A percentile compares a stretch with the other conserved stretches of the same genome.
Evolutionary conservation across 2,888 invertebrate species (phyloP).

Genomic region (Amblyjoppa fuscipennis): DNA sequence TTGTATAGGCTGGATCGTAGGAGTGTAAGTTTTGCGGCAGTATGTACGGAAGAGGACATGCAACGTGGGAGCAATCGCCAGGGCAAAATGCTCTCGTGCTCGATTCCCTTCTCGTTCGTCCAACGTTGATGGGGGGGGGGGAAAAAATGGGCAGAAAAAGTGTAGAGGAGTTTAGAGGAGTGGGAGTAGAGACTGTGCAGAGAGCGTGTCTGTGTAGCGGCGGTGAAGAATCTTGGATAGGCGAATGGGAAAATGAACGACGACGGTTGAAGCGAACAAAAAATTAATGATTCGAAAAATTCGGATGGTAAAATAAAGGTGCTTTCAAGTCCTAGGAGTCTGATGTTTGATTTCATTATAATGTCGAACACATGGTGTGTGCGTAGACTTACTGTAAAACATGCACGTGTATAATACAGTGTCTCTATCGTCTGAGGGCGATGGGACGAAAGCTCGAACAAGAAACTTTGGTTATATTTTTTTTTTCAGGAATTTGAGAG

Average conservation of each 20-base stretch:
- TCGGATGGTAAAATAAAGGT: not conserved
- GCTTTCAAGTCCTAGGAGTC: constrained; percentile 2
- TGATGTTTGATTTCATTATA: constrained; percentile 19
- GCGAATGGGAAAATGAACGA: constrained; percentile 20
- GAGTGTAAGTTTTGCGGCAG: not conserved
- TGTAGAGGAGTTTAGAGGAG: not conserved
- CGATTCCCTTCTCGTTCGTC: constrained; percentile 17
- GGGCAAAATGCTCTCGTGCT: constrained; percentile 32
- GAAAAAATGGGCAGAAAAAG: constrained; percentile 16
- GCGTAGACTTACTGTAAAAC: constrained; percentile 13
- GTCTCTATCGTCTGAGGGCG: not conserved
- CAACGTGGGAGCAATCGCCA: constrained; percentile 34
- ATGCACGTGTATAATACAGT: not conserved
- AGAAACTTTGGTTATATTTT: not conserved
- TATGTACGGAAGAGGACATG: constrained; percentile 1
- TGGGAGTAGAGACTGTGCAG: not conserved
- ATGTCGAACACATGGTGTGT: not conserved
- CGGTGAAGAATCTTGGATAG: not conserved
- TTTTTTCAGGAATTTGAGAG: not conserved
- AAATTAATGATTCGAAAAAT: constrained; percentile 21
- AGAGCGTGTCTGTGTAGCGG: not conserved
- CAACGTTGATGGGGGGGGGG: not conserved
- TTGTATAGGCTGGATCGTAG: not conserved
- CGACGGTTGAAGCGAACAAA: not conserved
- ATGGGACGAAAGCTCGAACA: constrained; percentile 8